Evolutionary conservation across 2,888 invertebrate species (phyloP), one percentile per base, ranked within the genome.

Genomic region (Trachelus stipa): DNA sequence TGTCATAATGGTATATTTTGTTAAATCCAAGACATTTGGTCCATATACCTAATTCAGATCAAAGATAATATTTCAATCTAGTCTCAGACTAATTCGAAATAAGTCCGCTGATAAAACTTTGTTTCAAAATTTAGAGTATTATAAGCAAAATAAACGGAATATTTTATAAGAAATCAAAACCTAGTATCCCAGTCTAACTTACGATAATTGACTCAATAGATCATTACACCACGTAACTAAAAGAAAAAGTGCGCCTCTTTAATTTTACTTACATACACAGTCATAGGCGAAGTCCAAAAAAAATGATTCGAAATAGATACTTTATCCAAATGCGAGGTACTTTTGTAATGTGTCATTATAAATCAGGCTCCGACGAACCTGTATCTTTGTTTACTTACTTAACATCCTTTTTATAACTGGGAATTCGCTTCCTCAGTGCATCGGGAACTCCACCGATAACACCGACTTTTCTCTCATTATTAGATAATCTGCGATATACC

Each of bases 401-500:
- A 56, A 56, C 9, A 56, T 56, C 56, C 15, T 56, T 56, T 9
- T 56, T 56, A 56, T 56, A 56, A 56, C 56, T 56, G 2, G 56
- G 56, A 56, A 56, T 56, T 56, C 56, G 56, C 1, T 15, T 23
- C 23, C 9, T 56, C 56, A 56, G 23, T 56, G 23, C 9, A 15
- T 56, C 56, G 0, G 56, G 56, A 73, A 81, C 73, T 15, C 85
- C 84, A 0, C 87, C 87, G n/a, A 87, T 79, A 9, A 88, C 82
- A 6, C 83, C 85, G 69, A 79, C 83, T 76, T 87, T 88, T 12
- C 88, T 79, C 56, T 56, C 56, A 9, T 79, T 76, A 71, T 81
- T 80, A 0, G 83, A 80, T 12, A 87, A 69, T 71, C 82, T 71
- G 9, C 85, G 79, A 75, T 87, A 88, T 69, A 79, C 85, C n/a